Evolutionary conservation across 1,140 invertebrate genomes (phyloP).

Genomic region (Aphelenchoides fujianensis): DNA sequence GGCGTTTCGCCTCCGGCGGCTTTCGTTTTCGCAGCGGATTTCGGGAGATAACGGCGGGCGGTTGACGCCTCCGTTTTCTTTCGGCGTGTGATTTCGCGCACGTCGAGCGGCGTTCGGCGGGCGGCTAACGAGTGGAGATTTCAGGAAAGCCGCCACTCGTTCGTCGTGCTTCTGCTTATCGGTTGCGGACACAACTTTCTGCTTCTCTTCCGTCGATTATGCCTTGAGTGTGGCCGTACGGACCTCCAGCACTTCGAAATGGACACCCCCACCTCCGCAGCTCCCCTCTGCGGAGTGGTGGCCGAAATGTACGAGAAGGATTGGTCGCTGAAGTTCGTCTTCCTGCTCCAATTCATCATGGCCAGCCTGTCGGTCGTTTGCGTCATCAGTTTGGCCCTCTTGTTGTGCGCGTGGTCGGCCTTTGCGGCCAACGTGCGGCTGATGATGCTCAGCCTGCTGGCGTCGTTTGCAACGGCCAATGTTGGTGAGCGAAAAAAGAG

Average conservation of each 20-base stretch:
- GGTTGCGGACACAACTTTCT: background rate
- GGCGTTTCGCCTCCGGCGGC: background rate
- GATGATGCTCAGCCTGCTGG: background rate
- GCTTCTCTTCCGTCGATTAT: background rate
- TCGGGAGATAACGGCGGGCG: background rate
- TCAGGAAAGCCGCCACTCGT: no score
- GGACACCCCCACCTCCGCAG: no score
- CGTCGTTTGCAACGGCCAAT: background rate
- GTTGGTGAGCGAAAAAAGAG: background rate
- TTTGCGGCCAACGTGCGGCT: background rate
- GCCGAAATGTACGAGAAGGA: background rate
- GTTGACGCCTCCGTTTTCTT: background rate
- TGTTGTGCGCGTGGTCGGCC: conserved; percentile 12
- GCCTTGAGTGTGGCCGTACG: background rate
- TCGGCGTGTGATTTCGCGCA: background rate
- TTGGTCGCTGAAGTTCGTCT: conserved; percentile 8
- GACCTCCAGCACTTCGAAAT: background rate
- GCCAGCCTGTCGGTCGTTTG: background rate
- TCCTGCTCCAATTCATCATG: background rate
- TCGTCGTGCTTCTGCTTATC: background rate
- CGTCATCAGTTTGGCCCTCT: background rate
- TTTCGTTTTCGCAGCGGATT: background rate
- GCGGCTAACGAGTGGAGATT: background rate
- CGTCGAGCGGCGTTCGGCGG: background rate
- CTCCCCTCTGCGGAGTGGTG: background rate